Evolutionary conservation across 2,888 invertebrate genomes (phyloP).

Genomic region (Erynnis tages): DNA sequence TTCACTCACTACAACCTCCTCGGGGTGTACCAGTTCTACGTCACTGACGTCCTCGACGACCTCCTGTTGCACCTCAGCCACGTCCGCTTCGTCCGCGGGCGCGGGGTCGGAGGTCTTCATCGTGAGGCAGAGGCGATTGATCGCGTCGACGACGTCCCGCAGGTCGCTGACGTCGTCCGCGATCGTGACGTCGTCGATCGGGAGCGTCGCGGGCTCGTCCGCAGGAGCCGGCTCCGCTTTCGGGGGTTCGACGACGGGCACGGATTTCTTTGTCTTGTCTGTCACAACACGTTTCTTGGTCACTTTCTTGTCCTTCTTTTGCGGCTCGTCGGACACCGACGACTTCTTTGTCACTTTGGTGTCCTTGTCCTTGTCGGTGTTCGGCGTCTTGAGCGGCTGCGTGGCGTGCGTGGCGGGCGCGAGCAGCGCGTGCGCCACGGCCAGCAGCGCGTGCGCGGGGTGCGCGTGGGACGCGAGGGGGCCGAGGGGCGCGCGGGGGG

Average conservation of each 20-base stretch:
- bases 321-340: too few relatives aligned
- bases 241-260: neutral
- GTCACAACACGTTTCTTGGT: too few relatives aligned
- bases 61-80: neutral
- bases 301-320: too few relatives aligned
- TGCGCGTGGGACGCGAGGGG: conserved; percentile 44
- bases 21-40: conserved; percentile 6
- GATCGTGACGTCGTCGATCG: conserved; percentile 53
- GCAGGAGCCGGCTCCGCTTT: neutral
- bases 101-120: conserved; percentile 69
- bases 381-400: too few relatives aligned
- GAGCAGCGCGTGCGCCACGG: conserved; percentile 64
- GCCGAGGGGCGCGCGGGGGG: conserved; percentile 61
- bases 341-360: too few relatives aligned
- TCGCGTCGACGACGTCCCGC: conserved; percentile 74
- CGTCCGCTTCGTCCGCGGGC: conserved; percentile 28
- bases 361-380: neutral
- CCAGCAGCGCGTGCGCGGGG: conserved; percentile 59
- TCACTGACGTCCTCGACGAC: neutral
- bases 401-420: conserved; percentile 56
- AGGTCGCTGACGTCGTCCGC: conserved; percentile 65
- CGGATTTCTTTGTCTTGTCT: neutral
- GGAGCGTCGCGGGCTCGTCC: conserved; percentile 38
- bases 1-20: conserved; percentile 45
- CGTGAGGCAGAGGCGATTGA: conserved; percentile 71